Evolutionary conservation across 92 coral and sea anemone species (phyloP), one percentile per base, ranked within the genome.

Genomic region (Palythoa heliodiscus): DNA sequence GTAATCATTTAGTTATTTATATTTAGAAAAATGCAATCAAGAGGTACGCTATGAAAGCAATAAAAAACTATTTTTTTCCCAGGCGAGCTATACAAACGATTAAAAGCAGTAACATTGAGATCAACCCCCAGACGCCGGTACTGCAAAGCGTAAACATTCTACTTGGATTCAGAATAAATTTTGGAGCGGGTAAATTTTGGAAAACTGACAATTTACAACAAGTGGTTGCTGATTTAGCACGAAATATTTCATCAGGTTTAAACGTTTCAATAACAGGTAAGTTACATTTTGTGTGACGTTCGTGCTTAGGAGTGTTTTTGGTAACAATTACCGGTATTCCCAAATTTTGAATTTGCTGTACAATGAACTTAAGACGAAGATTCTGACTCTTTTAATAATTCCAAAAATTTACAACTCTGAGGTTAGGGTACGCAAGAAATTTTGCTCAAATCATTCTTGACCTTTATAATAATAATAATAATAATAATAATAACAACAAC

Each of bases 1-100:
- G 88, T 61, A 85, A 71, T 73, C 77, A 82, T 82, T 82, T 82
- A 43, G 3, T 43, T 43, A 43, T 43, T 43, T 7, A 43, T 43
- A 43, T 43, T 43, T 4, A 43, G 48, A 43, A 43, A 61, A 61
- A 57, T 14, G 16, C 64, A 4, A 57, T 14, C 14, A 57, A 13
- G n/a, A 13, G n/a, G 19, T 57, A 14, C 19, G 6, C 11, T 1
- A 57, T 3, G 5, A 57, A 15, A 57, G 2, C 16, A 15, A 5
- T 14, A 57, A 6, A 57, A 13, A 60, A 60, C 15, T 4, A 17
- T 20, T 61, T 61, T 61, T 19, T 61, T 24, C 69, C 9, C 73
- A 69, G 73, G 37, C 40, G 24, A 69, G 40, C 43, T 4, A 69
- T 35, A 69, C 40, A 29, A 69, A 17, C 16, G 7, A 69, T 69